Evolutionary conservation across 1,140 invertebrate genomes (phyloP), one percentile per base, ranked within the genome.

Genomic region (Leucophenga varia): DNA sequence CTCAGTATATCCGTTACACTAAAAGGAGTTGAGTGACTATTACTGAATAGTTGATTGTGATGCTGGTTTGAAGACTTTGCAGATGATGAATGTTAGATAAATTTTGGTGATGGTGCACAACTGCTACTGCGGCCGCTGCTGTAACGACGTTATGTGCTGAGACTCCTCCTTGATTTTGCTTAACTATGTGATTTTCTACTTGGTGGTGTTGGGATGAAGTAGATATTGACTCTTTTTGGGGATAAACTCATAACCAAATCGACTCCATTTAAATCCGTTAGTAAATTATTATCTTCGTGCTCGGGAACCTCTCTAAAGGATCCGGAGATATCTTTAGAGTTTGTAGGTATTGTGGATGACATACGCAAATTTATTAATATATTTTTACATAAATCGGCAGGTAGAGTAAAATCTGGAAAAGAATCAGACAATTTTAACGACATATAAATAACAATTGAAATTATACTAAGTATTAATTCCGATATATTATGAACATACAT

Each of bases 1-100:
- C 90, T 93, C 52, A 96, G 82, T 67, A 96, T 96, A 78, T 95
- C 93, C 55, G 89, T 91, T 42, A 96, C 93, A 72, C 91, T 94
- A 81, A 96, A 96, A 39, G n/a, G 93, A 49, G 93, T 95, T 48
- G 89, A 89, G 76, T 93, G 90, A 22, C 74, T 79, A 16, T 73
- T 76, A 47, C 64, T 74, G 47, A 79, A 77, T 38, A 74, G 45
- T 38, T 55, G 50, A 49, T 55, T 73, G 10, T 71, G 63, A 47
- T 84, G 81, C 61, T 86, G 83, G 49, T 78, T 79, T 80, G 78
- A 55, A 81, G 76, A 74, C 79, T 80, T 51, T 77, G 75, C n/a
- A 76, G 60, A 54, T 76, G 76, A 30, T 72, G 60, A 46, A 72
- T 68, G 53, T 59, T 72, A 20, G 68, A 61, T 13, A 74, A 48